Base-by-base conservation (phyloP, 2,113 vertebrate genomes). In the Euleptes europaea region DNA sequence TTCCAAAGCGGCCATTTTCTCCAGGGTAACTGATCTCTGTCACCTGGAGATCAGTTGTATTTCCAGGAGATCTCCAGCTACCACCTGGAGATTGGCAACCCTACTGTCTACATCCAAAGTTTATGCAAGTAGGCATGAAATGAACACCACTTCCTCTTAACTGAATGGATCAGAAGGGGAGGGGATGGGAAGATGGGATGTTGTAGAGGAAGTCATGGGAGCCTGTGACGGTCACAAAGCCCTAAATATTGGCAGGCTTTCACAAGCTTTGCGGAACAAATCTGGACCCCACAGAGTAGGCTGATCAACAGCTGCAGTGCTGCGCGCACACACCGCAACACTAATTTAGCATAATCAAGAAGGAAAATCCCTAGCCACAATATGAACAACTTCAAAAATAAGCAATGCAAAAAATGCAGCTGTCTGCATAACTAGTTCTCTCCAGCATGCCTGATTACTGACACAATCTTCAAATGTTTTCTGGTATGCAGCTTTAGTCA, bases 391-490 rank as follows among this genome's bases (percentile, higher is more conserved):
- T 80, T 17, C 44, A 47, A 1, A 9, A 86, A 57, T 82, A 21
- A 85, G 71, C 33, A 85, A 79, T 9, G 82, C 49, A 51, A 69
- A 47, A 92, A 92, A 92, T 90, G 67, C 54, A 86, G 44, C 60
- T 90, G 86, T 78, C 71, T 80, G 69, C 78, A 74, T 35, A 65
- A 86, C 80, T 84, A 80, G 38, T 88, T 94, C 87, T 75, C 90
- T 81, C 86, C 72, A 84, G 83, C 69, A 87, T 87, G 31, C 60
- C 87, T 88, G 88, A 93, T 93, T 91, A 89, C 70, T 84, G 54
- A 89, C 51, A 57, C 72, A 88, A 54, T 28, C 81, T 88, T 85
- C 78, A 80, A 91, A 84, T 86, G 88, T 51, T 73, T 90, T 90
- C 85, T 83, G 2, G 1, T 84, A 80, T 71, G 80, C 81, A 90